Percentiles rank a stretch among this genome's conserved stretches.
phyloP scores from a whole-genome alignment of 1,140 invertebrate genomes.

The Drosophila sturtevanti region DNA sequence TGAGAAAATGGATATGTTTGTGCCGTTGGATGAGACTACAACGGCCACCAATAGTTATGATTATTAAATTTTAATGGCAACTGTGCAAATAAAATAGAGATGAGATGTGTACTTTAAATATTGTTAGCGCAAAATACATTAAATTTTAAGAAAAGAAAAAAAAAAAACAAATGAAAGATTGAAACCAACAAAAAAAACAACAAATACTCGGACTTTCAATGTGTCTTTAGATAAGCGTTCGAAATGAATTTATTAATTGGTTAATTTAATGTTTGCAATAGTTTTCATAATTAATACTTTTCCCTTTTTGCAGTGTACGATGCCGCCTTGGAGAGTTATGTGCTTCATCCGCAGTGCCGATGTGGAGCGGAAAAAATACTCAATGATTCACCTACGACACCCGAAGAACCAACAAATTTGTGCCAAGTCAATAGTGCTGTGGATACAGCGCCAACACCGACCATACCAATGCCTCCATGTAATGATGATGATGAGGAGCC shows the following conservation, averaged over 20 bases:
- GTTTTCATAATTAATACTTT: not conserved
- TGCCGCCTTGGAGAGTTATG: constrained; percentile 57
- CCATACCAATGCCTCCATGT: constrained; percentile 33
- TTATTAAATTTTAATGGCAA: constrained; percentile 44
- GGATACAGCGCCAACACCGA: constrained; percentile 38
- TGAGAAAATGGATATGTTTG: constrained; percentile 77
- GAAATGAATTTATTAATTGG: not conserved
- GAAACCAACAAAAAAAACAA: not conserved
- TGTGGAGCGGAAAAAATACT: constrained; percentile 61
- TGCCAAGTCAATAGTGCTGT: constrained; percentile 56
- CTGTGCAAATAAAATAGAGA: constrained; percentile 41
- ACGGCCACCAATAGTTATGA: constrained; percentile 67
- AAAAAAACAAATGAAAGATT: constrained; percentile 21
- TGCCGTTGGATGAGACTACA: constrained; percentile 64
- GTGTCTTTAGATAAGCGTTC: constrained; percentile 18
- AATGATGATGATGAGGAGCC: constrained; percentile 59
- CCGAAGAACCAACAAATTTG: constrained; percentile 67
- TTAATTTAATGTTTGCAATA: not conserved
- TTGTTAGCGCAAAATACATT: constrained; percentile 70
- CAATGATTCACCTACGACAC: constrained; percentile 62
- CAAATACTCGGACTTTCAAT: constrained; percentile 1
- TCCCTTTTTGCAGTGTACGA: constrained; percentile 59
- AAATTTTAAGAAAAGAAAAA: constrained; percentile 62
- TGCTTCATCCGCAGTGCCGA: constrained; percentile 62
- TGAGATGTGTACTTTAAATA: constrained; percentile 73